Base-by-base conservation (phyloP, 1,140 invertebrate species). In the Drosophila bipectinata region DNA sequence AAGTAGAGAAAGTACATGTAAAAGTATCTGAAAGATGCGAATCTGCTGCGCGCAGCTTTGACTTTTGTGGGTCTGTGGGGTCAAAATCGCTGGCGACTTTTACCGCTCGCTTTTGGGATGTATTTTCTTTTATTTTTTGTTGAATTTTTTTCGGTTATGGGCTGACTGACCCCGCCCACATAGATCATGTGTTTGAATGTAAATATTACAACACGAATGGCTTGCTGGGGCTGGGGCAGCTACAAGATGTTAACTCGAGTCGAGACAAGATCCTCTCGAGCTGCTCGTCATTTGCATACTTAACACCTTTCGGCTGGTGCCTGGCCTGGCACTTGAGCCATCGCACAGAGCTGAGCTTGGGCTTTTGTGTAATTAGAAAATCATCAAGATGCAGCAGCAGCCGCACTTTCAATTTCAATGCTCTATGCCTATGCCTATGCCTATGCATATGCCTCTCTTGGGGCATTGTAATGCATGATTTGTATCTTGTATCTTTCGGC, bases 1-100 rank as follows among this genome's bases (percentile, higher is more conserved):
- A 69, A 71, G 67, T 71, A 71, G 67, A 71, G 67, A 71, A 71
- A 71, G 67, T 71, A 71, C 67, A 71, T 71, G 67, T 71, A 71
- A 71, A 71, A 71, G 67, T 69, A 69, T 69, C 67, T 69, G 67
- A 69, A 69, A 69, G 67, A 69, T 69, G 67, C 67, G 67, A 69
- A 69, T 69, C 67, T 69, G 63, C 67, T 69, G 67, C 67, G 18
- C 14, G 48, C 24, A 18, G 47, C 47, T 34, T 34, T 58, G 37
- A 63, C 54, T 58, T 53, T 69, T 37, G 9, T 37, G 41, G 52
- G 30, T 15, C 63, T 64, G 48, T 56, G 67, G 66, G 67, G 67
- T 71, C 67, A 64, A 69, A 71, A 71, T 71, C 64, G 67, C 67
- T 37, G 64, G 21, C 44, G 44, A 71, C 67, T 71, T 71, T 71